Conservation (phyloP, 1,140 invertebrate species). For the Paraescarpia echinospica region DNA sequence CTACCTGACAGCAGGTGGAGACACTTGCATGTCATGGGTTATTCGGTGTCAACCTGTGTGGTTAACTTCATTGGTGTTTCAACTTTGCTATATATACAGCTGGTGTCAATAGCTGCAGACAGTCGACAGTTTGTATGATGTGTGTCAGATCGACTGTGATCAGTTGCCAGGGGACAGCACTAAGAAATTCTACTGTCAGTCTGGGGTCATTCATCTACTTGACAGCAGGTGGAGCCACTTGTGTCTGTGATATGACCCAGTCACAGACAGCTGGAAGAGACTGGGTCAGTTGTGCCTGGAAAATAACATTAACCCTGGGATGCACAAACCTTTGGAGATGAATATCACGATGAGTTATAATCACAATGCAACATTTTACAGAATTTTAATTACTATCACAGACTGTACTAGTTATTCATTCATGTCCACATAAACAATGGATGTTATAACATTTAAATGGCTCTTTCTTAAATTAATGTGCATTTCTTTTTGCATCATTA, state of each 20-base stretch:
- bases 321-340: no score
- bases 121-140: not conserved
- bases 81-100: not conserved
- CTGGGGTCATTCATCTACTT: no score
- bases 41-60: not conserved
- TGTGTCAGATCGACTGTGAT: not conserved
- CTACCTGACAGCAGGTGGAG: not conserved
- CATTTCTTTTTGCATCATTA: no score
- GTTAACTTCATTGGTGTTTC: not conserved
- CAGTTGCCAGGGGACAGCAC: not conserved
- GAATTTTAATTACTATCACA: no score
- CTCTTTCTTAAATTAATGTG: no score
- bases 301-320: no score
- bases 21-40: not conserved
- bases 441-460: no score
- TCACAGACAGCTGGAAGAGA: not conserved
- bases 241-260: not conserved
- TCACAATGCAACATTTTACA: no score
- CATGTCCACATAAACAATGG: no score
- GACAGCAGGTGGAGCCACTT: not conserved
- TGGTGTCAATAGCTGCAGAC: not conserved
- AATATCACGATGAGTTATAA: no score
- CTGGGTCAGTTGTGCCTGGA: not conserved
- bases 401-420: no score
- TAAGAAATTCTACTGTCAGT: not conserved